A percentile compares a stretch with the other conserved stretches of the same genome.
These are phyloP conservation scores for Globia sparganii DNA, from an alignment of 2,888 invertebrate species.

Conservation along the genomic window DNA sequence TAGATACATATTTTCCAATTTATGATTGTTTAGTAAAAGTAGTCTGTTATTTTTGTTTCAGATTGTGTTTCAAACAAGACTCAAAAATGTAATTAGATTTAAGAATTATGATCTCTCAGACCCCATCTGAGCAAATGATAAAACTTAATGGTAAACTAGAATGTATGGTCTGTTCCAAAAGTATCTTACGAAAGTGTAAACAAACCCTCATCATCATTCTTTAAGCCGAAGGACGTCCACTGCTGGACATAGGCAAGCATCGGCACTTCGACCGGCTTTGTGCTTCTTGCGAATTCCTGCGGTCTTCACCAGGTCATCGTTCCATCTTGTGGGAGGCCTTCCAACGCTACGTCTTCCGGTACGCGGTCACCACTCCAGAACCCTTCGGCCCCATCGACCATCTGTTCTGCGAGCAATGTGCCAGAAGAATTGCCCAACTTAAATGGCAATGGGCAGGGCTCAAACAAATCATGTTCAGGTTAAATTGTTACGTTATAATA, in stretches of 20 bases:
- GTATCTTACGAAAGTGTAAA: neutral
- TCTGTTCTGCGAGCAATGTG: neutral
- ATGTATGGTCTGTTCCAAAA: neutral
- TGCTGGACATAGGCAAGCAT: neutral
- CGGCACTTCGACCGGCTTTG: too few relatives aligned
- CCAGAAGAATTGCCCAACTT: neutral
- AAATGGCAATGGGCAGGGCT: neutral
- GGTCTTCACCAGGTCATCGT: too few relatives aligned
- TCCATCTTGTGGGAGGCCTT: neutral
- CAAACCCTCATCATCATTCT: neutral
- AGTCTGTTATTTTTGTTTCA: neutral
- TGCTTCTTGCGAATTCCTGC: too few relatives aligned
- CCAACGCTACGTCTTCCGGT: neutral
- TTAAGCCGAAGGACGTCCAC: neutral
- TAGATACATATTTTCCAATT: neutral
- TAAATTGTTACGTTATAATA: neutral
- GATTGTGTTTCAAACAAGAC: neutral
- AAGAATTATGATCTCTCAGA: slow-evolving; percentile 33
- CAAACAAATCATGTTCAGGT: neutral
- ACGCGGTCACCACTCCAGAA: neutral
- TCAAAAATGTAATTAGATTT: slow-evolving; percentile 15
- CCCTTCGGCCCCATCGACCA: too few relatives aligned
- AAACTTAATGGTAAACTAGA: neutral
- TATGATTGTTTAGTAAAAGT: neutral
- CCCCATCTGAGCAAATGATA: slow-evolving; percentile 20